Percentiles rank a stretch among this genome's conserved stretches.
Conservation (phyloP, 2,113 vertebrate species). For the Elephantulus edwardii region DNA sequence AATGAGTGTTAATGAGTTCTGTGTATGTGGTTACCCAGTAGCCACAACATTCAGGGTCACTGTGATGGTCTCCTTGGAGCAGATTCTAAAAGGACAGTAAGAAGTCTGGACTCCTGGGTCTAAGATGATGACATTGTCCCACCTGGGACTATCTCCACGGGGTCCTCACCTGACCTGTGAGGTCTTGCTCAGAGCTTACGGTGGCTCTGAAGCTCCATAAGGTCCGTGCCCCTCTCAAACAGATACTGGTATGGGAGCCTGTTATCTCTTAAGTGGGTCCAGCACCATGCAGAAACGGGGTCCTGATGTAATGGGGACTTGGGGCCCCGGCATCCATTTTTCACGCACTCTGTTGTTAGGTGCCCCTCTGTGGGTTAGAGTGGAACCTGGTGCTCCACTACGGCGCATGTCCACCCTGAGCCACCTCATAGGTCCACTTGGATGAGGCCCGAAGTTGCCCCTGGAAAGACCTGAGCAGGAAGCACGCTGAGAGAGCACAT, state of each 20-base stretch:
- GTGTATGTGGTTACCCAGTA: fast-evolving
- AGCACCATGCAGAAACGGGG: fast-evolving
- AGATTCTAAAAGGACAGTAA: background rate
- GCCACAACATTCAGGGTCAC: no score
- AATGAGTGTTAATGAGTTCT: fast-evolving
- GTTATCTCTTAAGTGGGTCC: fast-evolving
- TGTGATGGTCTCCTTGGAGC: background rate
- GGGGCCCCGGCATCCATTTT: background rate
- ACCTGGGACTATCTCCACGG: background rate
- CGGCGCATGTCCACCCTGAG: background rate
- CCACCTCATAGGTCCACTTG: fast-evolving
- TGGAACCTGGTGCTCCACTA: background rate
- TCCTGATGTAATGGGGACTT: background rate
- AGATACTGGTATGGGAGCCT: fast-evolving
- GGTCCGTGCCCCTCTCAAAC: background rate
- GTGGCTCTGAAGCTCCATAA: fast-evolving
- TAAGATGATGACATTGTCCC: background rate
- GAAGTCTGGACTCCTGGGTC: fast-evolving
- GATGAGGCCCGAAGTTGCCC: background rate
- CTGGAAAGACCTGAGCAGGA: background rate
- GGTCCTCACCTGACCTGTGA: background rate
- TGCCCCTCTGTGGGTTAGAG: background rate
- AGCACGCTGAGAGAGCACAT: background rate
- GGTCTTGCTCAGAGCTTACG: background rate
- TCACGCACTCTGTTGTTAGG: background rate